These are phyloP conservation scores for Charina bottae DNA, from an alignment of 2,113 vertebrate genomes.

Conservation along the genomic window DNA sequence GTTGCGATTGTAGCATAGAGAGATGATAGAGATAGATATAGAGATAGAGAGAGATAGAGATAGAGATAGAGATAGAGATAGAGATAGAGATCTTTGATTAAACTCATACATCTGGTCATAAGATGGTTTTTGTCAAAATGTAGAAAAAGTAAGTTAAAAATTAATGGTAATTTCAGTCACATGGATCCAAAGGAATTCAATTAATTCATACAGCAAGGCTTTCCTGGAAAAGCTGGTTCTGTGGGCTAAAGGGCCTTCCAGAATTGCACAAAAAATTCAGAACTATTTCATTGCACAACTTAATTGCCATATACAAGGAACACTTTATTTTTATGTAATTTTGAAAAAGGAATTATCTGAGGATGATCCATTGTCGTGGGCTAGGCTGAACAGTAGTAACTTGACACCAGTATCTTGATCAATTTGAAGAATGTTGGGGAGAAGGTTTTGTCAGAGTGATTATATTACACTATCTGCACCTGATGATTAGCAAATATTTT, in stretches of 20 bases:
- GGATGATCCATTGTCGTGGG: not conserved
- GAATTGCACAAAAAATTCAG: not conserved
- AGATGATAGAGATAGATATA: not conserved
- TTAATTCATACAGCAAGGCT: not conserved
- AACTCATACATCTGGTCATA: constrained; percentile 7
- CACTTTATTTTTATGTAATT: not conserved
- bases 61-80: not conserved
- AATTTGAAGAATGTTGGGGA: not conserved
- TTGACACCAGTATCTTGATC: not conserved
- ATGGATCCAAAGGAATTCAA: not conserved
- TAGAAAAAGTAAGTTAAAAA: constrained; percentile 31
- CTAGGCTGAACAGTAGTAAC: not conserved
- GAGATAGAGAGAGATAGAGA: not conserved
- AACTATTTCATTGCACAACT: not conserved
- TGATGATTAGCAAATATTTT: not conserved
- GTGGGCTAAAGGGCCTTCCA: not conserved
- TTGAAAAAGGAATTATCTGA: not conserved
- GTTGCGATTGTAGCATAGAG: not conserved
- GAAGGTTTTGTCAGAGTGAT: not conserved
- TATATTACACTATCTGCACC: not conserved
- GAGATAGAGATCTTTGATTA: not conserved
- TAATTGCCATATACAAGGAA: not conserved
- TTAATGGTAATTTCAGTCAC: not conserved
- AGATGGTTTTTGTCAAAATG: not conserved
- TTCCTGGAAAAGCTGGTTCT: not conserved